phyloP scores from a whole-genome alignment of 2,113 vertebrate species.

The Poicephalus gulielmi region DNA sequence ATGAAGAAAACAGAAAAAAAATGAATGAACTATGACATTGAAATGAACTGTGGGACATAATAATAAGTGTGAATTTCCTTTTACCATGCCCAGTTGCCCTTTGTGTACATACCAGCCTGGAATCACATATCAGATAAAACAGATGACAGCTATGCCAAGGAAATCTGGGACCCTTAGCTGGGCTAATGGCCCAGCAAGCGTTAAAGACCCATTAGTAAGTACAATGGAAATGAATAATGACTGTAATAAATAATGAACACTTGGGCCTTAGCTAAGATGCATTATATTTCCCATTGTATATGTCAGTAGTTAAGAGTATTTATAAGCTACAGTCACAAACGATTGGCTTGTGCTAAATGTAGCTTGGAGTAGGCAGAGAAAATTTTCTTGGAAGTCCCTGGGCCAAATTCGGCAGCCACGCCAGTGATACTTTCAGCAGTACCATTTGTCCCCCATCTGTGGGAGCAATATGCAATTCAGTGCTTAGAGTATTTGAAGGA shows the following conservation, averaged over 20 bases:
- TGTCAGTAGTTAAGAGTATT: conserved; percentile 36
- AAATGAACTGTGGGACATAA: background rate
- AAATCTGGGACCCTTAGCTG: conserved; percentile 31
- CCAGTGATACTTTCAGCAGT: background rate
- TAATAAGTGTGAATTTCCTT: conserved; percentile 37
- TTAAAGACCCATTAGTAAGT: conserved; percentile 28
- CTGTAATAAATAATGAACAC: conserved; percentile 32
- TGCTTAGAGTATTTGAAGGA: background rate
- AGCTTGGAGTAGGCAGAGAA: conserved; percentile 49
- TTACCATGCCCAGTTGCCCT: background rate
- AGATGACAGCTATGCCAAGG: background rate
- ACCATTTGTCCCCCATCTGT: background rate
- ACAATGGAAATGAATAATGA: conserved; percentile 20
- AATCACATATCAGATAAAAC: conserved; percentile 23
- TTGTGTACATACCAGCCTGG: background rate
- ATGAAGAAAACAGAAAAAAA: conserved; percentile 20
- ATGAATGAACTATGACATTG: background rate
- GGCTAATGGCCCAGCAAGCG: conserved; percentile 11
- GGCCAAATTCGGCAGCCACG: background rate
- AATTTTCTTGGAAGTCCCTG: conserved; percentile 46
- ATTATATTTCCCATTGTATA: conserved; percentile 25
- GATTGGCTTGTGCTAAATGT: conserved; percentile 52
- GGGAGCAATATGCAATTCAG: background rate
- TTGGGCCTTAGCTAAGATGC: conserved; percentile 29
- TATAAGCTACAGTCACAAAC: conserved; percentile 59